Conservation (phyloP, 2,888 invertebrate species). For the Nasonia oneida region DNA sequence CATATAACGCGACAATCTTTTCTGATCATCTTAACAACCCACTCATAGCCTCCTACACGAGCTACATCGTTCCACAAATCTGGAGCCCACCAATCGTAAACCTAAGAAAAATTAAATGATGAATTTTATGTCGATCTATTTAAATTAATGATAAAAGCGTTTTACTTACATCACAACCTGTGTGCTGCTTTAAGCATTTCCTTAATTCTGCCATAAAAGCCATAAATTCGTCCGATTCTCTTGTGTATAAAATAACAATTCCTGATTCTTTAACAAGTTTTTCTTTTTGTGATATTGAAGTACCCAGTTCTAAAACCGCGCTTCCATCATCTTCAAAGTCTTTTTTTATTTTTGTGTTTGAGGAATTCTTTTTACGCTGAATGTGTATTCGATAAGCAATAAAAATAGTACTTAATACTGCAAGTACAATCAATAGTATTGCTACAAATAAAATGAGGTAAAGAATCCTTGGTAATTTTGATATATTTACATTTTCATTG, state of each 20-base stretch:
- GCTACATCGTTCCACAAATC: constrained; percentile 71
- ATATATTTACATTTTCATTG: constrained; percentile 13
- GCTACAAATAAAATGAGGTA: constrained; percentile 41
- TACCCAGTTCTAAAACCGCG: constrained; percentile 41
- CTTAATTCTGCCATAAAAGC: constrained; percentile 58
- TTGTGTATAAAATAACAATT: constrained; percentile 59
- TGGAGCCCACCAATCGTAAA: constrained; percentile 72
- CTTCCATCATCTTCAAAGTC: constrained; percentile 49
- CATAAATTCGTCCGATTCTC: constrained; percentile 61
- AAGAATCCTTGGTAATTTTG: constrained; percentile 41
- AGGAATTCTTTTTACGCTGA: constrained; percentile 46
- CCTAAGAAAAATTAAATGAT: constrained; percentile 62
- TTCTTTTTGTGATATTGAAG: constrained; percentile 51
- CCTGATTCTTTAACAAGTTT: constrained; percentile 55
- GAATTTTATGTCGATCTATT: background rate
- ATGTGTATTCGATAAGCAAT: constrained; percentile 44
- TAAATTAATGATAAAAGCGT: background rate
- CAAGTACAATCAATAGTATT: constrained; percentile 47
- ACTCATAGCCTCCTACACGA: constrained; percentile 68
- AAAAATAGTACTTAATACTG: constrained; percentile 54
- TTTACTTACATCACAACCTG: constrained; percentile 58
- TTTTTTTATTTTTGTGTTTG: constrained; percentile 29
- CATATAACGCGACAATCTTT: constrained; percentile 69
- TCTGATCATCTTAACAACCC: constrained; percentile 69
- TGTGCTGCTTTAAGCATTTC: constrained; percentile 48